Evolutionary conservation across 1,140 invertebrate species (phyloP), one percentile per base, ranked within the genome.

Genomic region (Drosophila kanapiae): DNA sequence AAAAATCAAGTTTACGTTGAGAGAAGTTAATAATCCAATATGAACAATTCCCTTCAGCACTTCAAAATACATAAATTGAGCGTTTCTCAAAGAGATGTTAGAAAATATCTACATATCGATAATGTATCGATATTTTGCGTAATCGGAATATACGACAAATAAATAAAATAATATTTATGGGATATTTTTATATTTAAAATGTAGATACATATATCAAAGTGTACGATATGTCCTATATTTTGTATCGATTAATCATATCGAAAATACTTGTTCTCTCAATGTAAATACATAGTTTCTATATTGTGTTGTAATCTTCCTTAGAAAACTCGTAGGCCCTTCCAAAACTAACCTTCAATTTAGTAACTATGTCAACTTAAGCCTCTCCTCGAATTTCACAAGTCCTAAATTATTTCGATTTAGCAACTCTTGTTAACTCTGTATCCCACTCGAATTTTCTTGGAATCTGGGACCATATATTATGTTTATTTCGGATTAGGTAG

Each of bases 401-500:
- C 27, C 14, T n/a, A 31, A 63, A 54, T 40, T 14, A 71, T 71
- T 69, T 70, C 3, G 65, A 71, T 71, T 72, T 72, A 13, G 53
- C 49, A 72, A 72, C 38, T 40, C 29, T 14, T 6, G 38, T 61
- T 14, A 37, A 31, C 67, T 68, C 11, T 10, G 61, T 38, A 51
- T 29, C 38, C 67, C 67, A 69, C 51, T 70, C 37, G 35, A 58
- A 43, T 16, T 71, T 49, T 49, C 45, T 60, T 71, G 53, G 69
- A 72, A 59, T 59, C 54, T 48, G 51, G 33, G 49, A 47, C 33
- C 51, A 70, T 80, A 78, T 78, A 65, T 74, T 65, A 59, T 65
- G 65, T 83, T 42, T 64, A 57, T 49, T 64, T 77, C 65, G 57
- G 81, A 76, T 83, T 84, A 70, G 76, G 75, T 57, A 33, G 70